Evolutionary conservation across 2,888 invertebrate species (phyloP).

Genomic region (Bursaphelenchus okinawaensis): DNA sequence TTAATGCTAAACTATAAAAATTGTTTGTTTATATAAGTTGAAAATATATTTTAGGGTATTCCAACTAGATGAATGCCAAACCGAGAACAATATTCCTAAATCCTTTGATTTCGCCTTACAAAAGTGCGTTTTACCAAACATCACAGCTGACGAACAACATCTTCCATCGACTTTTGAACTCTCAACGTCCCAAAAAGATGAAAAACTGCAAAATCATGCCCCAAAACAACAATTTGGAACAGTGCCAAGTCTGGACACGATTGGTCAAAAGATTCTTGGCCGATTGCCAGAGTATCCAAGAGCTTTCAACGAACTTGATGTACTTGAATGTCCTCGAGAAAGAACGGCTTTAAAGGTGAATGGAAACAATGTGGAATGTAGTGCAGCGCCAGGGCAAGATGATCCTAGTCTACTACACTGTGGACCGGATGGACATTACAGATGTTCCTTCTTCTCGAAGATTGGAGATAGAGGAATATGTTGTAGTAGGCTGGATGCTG

Average conservation of each 20-base stretch:
- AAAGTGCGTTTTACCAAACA: not conserved
- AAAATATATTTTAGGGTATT: not conserved
- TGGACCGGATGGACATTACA: not conserved
- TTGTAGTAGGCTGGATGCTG: not conserved
- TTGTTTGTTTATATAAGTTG: not conserved
- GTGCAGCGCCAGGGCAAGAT: not conserved
- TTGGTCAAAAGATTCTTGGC: constrained; percentile 9
- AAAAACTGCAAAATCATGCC: not conserved
- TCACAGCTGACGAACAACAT: not conserved
- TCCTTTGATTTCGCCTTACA: not conserved
- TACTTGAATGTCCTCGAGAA: not conserved
- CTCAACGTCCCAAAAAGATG: not conserved
- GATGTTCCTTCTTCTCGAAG: not conserved
- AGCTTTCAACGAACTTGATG: not conserved
- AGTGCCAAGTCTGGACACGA: not conserved
- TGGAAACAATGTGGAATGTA: not conserved
- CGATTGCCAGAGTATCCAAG: not conserved
- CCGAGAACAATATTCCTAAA: not conserved
- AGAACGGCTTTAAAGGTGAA: not conserved
- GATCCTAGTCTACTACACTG: not conserved
- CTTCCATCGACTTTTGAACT: not conserved
- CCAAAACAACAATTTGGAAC: not conserved
- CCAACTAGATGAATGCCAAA: constrained; percentile 1
- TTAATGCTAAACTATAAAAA: too few relatives aligned
- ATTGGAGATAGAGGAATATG: not conserved